Evolutionary conservation across 2,888 invertebrate species (phyloP).

Genomic region (Camptogramma bilineatum): DNA sequence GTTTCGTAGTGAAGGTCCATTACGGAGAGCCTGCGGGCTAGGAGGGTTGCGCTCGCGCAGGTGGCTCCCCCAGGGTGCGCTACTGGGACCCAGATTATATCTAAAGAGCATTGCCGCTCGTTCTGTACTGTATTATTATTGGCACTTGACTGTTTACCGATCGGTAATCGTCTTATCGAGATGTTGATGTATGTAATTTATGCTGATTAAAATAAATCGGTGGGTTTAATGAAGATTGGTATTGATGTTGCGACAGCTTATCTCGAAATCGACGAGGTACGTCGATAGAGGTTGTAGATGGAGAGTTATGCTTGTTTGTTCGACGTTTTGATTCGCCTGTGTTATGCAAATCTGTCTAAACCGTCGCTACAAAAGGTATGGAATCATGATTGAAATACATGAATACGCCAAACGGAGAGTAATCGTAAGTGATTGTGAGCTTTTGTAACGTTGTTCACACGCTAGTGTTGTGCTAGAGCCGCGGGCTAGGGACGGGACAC

Average conservation of each 20-base stretch:
- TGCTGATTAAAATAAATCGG: constrained; percentile 37
- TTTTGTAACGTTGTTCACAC: constrained; percentile 53
- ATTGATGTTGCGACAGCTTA: constrained; percentile 27
- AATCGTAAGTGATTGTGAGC: constrained; percentile 55
- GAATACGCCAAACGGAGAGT: constrained; percentile 57
- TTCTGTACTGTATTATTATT: constrained; percentile 53
- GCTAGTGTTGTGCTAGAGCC: constrained; percentile 45
- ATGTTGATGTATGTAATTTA: constrained; percentile 31
- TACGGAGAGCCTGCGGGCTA: constrained; percentile 63
- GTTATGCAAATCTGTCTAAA: constrained; percentile 45
- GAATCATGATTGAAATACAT: constrained; percentile 58
- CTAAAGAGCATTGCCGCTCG: constrained; percentile 53
- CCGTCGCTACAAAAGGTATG: constrained; percentile 41
- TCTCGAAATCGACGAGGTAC: constrained; percentile 6
- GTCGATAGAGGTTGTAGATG: constrained; percentile 13
- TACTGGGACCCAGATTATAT: constrained; percentile 65
- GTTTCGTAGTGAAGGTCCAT: constrained; percentile 51
- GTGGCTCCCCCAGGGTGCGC: constrained; percentile 68
- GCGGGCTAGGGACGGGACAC: constrained; percentile 39
- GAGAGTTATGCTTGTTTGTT: constrained; percentile 4
- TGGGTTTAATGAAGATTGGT: constrained; percentile 46
- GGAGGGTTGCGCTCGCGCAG: constrained; percentile 43
- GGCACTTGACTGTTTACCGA: constrained; percentile 50
- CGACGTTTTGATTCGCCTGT: constrained; percentile 41
- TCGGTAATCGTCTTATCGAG: constrained; percentile 32